Base-by-base conservation (phyloP, 2,113 vertebrate genomes). In the Microcebus jonahi region DNA sequence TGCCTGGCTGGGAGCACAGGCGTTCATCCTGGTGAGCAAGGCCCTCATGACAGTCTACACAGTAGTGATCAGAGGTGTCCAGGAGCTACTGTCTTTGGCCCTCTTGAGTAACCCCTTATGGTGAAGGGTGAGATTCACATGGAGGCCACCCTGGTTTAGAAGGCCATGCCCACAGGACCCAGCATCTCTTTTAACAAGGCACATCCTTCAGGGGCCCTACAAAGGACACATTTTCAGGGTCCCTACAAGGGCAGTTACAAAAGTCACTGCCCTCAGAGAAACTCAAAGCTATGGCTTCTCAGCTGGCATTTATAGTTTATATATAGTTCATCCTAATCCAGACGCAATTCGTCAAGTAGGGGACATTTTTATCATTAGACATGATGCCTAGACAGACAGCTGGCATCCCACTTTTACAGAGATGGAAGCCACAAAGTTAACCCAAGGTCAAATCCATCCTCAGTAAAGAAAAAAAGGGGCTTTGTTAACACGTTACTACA, bases 391-490 rank as follows among this genome's bases (percentile, higher is more conserved):
- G 7, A 59, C n/a, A 80, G 59, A 70, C 2, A 90, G 45, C 48
- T 81, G 50, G n/a, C 68, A 83, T 36, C 27, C 11, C 20, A 82
- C 12, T 77, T 45, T 92, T 39, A 76, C 5, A 80, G 50, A 92
- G 31, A 63, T 76, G 25, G 23, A 95, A 89, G 48, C 34, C 67
- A 88, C 21, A 31, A 50, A 87, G 75, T 53, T 71, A 90, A 71
- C 25, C 45, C 18, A 81, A 70, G 61, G 63, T 67, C 45, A 84
- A 81, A 73, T n/a, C 42, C 21, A n/a, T 42, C 55, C 70, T 73
- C 48, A 34, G 18, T 27, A n/a, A 61, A 27, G 8, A 6, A 42
- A 45, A 84, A 84, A 93, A 31, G 11, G 36, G 81, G 53, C 53
- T 76, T 45, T 77, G 42, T 42, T 77, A 55, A 55, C 15, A 48